These are phyloP conservation scores for Micromesistius poutassou DNA, from an alignment of 2,797 vertebrate genomes.

Conservation along the genomic window DNA sequence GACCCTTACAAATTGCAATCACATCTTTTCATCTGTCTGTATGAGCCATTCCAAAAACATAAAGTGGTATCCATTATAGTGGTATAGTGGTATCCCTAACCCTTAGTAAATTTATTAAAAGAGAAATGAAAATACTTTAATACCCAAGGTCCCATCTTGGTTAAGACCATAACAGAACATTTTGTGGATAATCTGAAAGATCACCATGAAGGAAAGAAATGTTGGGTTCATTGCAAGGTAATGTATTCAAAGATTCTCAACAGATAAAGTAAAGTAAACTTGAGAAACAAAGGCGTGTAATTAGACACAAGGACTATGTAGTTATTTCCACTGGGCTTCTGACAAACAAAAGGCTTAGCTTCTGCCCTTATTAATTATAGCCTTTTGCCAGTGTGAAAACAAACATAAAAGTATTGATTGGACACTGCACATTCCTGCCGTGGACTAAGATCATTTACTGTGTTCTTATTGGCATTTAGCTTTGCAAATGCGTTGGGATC, in stretches of 20 bases:
- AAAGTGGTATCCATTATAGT: not conserved
- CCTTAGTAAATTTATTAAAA: not conserved
- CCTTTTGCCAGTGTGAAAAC: slow-evolving; percentile 31
- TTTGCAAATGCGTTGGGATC: slow-evolving; percentile 33
- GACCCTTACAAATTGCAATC: not conserved
- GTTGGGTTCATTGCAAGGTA: too few species aligned
- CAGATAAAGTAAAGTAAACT: slow-evolving; percentile 8
- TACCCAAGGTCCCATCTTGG: not conserved
- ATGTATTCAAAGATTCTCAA: not conserved
- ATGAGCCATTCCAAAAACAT: not conserved
- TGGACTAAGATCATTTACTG: slow-evolving; percentile 47
- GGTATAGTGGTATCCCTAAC: too few species aligned
- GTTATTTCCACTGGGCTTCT: slow-evolving; percentile 18
- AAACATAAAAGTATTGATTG: slow-evolving; percentile 45
- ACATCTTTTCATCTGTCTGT: not conserved
- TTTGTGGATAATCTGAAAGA: not conserved
- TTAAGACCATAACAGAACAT: not conserved
- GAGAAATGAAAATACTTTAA: not conserved
- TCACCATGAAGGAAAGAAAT: not conserved
- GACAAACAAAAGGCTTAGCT: slow-evolving; percentile 33
- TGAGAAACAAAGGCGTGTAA: slow-evolving; percentile 8
- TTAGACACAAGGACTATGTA: slow-evolving; percentile 9
- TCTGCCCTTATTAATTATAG: slow-evolving; percentile 45
- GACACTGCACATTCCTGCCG: slow-evolving; percentile 42
- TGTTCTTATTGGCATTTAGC: slow-evolving; percentile 46